phyloP scores from a whole-genome alignment of 2,113 vertebrate genomes.

The Chaetodon trifascialis region DNA sequence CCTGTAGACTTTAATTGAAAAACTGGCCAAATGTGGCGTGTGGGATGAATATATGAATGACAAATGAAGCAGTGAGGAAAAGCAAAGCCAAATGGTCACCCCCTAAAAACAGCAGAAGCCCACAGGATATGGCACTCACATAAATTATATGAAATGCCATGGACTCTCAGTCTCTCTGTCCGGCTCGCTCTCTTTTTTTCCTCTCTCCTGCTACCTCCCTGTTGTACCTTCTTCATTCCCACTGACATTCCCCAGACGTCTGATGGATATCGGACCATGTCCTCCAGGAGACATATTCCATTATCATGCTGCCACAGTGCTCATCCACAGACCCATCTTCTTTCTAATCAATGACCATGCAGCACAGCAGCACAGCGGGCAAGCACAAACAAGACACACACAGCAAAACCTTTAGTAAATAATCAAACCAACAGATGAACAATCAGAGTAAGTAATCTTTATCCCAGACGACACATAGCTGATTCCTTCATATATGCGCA shows the following conservation, averaged over 20 bases:
- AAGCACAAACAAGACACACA: conserved; percentile 44
- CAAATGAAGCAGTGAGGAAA: conserved; percentile 22
- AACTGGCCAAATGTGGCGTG: conserved; percentile 47
- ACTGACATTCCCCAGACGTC: conserved; percentile 67
- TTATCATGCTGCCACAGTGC: conserved; percentile 74
- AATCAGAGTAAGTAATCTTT: conserved; percentile 32
- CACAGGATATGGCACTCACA: conserved; percentile 42
- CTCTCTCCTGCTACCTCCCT: conserved; percentile 26
- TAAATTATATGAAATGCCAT: conserved; percentile 52
- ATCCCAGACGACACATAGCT: conserved; percentile 20
- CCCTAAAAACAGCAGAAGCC: conserved; percentile 39
- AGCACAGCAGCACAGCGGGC: conserved; percentile 60
- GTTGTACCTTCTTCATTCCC: conserved; percentile 43
- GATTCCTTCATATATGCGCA: conserved; percentile 28
- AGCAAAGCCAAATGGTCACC: conserved; percentile 20
- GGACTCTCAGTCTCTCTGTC: conserved; percentile 44
- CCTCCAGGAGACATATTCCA: conserved; percentile 77
- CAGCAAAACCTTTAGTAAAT: conserved; percentile 35
- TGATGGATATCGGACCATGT: conserved; percentile 74
- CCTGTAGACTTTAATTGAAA: conserved; percentile 41
- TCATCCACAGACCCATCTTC: conserved; percentile 71
- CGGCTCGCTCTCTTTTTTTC: conserved; percentile 2
- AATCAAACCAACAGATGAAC: conserved; percentile 41
- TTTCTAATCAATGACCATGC: conserved; percentile 76
- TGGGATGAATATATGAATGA: conserved; percentile 42